Evolutionary conservation across 2,113 vertebrate genomes (phyloP).

Genomic region (Myrmecobius fasciatus): DNA sequence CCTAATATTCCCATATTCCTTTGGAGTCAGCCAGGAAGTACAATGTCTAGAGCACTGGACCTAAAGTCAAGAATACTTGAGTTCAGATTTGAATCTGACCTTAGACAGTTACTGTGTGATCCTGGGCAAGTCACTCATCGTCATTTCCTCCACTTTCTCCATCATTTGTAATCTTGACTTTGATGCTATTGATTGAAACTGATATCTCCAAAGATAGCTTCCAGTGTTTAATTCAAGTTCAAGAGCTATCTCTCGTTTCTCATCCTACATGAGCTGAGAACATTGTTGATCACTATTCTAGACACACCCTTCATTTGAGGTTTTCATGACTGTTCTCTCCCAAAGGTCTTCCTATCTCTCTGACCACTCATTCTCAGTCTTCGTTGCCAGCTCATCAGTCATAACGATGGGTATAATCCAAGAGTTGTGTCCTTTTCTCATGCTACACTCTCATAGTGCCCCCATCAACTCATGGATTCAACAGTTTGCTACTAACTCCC

Average conservation of each 20-base stretch:
- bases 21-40: too few species aligned
- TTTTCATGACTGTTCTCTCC: background rate
- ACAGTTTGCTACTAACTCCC: background rate
- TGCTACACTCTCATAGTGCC: background rate
- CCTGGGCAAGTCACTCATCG: too few species aligned
- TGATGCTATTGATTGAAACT: background rate
- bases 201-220: background rate
- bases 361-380: background rate
- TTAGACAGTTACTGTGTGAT: too few species aligned
- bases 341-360: background rate
- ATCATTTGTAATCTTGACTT: too few species aligned
- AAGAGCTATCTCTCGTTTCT: too few species aligned
- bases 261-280: background rate
- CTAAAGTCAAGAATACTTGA: too few species aligned
- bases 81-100: too few species aligned
- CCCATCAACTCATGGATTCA: background rate
- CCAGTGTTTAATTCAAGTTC: background rate
- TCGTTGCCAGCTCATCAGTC: background rate
- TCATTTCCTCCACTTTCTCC: too few species aligned
- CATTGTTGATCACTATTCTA: background rate
- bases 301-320: background rate
- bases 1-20: too few species aligned
- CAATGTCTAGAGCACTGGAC: too few species aligned
- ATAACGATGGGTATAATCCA: background rate
- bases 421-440: background rate